phyloP scores from a whole-genome alignment of 2,888 invertebrate genomes.

The Augochlorella aurata region DNA sequence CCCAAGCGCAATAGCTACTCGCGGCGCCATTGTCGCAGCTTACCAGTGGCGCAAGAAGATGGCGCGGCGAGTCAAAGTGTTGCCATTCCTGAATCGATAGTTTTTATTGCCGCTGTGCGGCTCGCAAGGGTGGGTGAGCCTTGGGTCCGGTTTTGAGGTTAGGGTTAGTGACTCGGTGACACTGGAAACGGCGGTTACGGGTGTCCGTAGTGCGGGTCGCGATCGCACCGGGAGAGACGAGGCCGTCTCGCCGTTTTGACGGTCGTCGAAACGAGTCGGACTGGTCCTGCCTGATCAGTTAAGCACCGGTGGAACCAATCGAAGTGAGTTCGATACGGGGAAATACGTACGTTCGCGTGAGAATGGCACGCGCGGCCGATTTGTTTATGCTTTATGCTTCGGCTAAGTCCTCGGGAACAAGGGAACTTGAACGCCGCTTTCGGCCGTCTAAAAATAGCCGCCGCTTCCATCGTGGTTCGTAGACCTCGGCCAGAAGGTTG shows the following conservation, averaged over 20 bases:
- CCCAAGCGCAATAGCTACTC: neutral
- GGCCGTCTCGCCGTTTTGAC: slow-evolving; percentile 17
- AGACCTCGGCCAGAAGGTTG: slow-evolving; percentile 39
- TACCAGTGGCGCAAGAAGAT: slow-evolving; percentile 52
- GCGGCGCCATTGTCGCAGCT: neutral
- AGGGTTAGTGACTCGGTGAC: slow-evolving; percentile 75
- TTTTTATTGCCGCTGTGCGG: slow-evolving; percentile 68
- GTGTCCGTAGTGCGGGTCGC: slow-evolving; percentile 44
- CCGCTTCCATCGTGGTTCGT: slow-evolving; percentile 46
- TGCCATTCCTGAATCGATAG: slow-evolving; percentile 74
- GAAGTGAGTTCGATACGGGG: slow-evolving; percentile 5
- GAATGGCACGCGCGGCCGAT: slow-evolving; percentile 28
- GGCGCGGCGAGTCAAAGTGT: slow-evolving; percentile 67
- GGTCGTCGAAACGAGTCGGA: neutral
- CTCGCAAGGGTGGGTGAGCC: slow-evolving; percentile 61
- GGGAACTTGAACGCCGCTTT: slow-evolving; percentile 38
- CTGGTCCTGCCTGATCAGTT: no score
- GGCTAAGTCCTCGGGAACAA: slow-evolving; percentile 30
- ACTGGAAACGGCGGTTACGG: slow-evolving; percentile 63
- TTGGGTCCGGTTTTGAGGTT: slow-evolving; percentile 71
- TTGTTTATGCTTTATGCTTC: slow-evolving; percentile 55
- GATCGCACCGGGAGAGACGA: slow-evolving; percentile 20
- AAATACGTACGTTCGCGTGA: slow-evolving; percentile 9
- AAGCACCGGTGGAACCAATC: no score
- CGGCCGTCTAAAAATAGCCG: slow-evolving; percentile 56